A percentile compares a stretch with the other conserved stretches of the same genome.
Evolutionary conservation across 2,113 vertebrate genomes (phyloP).

Genomic region (Montifringilla adamsi): DNA sequence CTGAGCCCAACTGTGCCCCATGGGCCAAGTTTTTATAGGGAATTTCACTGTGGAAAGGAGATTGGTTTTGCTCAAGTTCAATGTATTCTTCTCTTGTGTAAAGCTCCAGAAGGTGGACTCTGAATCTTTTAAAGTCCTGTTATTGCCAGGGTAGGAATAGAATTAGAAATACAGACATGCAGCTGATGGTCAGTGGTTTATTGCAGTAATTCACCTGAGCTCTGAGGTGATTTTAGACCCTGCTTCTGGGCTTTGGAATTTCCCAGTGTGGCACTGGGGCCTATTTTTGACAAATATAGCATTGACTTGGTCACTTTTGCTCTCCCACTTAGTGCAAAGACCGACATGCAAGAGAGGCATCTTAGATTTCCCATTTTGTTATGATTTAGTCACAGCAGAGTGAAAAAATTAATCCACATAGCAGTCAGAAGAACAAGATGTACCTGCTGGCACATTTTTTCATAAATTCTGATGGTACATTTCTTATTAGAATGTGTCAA

Average conservation of each 20-base stretch:
- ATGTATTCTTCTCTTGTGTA: rapidly evolving
- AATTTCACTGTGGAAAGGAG: background rate
- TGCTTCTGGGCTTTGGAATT: too few relatives aligned
- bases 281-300: background rate
- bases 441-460: background rate
- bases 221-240: background rate
- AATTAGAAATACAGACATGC: background rate
- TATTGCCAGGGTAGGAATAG: background rate
- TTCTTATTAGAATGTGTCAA: background rate
- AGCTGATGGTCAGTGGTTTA: background rate
- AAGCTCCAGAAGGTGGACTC: background rate
- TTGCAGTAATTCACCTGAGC: background rate
- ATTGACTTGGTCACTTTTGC: background rate
- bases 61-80: background rate
- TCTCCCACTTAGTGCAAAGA: background rate
- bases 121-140: rapidly evolving
- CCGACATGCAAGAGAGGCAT: background rate
- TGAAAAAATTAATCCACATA: background rate
- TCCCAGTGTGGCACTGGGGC: background rate
- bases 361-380: background rate
- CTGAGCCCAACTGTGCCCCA: background rate
- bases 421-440: background rate
- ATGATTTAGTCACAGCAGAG: background rate
- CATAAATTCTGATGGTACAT: background rate
- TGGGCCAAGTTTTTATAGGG: background rate